Percentiles rank a stretch among this genome's conserved stretches.
Conservation (phyloP, 2,113 vertebrate species). For the Silurus glanis region DNA sequence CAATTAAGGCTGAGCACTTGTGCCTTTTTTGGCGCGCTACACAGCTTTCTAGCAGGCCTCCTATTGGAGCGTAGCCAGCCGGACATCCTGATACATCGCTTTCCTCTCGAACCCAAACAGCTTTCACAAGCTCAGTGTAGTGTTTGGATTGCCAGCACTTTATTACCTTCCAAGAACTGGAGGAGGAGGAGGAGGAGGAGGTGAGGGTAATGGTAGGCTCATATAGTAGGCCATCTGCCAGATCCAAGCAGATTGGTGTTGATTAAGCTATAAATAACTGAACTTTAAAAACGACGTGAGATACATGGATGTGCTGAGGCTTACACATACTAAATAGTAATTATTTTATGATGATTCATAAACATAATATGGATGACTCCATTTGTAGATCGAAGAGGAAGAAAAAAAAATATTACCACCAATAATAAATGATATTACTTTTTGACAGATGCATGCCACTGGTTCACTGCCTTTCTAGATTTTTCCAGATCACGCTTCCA, state of each 20-base stretch:
- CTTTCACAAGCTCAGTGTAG: background rate
- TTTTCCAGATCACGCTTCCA: background rate
- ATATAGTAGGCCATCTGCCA: slow-evolving; percentile 29
- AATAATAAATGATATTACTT: background rate
- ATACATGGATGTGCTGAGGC: background rate
- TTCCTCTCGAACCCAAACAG: slow-evolving; percentile 12
- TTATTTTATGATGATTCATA: background rate
- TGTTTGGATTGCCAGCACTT: slow-evolving; percentile 31
- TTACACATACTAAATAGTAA: no score
- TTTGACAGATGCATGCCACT: background rate
- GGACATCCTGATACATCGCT: slow-evolving; percentile 6
- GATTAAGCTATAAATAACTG: slow-evolving; percentile 24
- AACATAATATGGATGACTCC: background rate
- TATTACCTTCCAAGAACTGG: slow-evolving; percentile 32
- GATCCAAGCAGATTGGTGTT: slow-evolving; percentile 3
- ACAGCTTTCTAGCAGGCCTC: background rate
- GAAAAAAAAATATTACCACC: no score
- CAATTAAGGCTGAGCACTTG: background rate
- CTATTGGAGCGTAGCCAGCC: slow-evolving; percentile 15
- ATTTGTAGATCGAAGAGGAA: background rate
- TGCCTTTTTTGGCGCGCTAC: slow-evolving; percentile 19
- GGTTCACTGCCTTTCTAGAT: background rate
- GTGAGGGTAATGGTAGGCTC: slow-evolving; percentile 6
- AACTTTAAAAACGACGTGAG: slow-evolving; percentile 10
- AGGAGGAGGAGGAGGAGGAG: background rate